These are phyloP conservation scores for Clostera curtula DNA, from an alignment of 2,888 invertebrate genomes.

Conservation along the genomic window DNA sequence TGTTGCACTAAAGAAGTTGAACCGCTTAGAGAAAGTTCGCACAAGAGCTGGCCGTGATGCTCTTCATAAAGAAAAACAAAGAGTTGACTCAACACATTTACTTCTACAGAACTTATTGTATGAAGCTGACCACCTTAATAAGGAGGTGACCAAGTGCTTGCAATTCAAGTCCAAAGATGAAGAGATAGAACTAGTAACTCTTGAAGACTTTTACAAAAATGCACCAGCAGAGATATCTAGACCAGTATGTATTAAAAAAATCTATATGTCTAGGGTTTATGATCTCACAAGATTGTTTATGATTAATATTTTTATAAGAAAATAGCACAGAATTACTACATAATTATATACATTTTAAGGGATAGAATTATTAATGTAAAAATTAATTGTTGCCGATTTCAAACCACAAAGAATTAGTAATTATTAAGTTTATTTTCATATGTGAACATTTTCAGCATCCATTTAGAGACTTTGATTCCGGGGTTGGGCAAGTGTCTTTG, in stretches of 20 bases:
- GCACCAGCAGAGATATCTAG: conserved; percentile 83
- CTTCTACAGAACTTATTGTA: conserved; percentile 95
- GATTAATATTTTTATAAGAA: too few relatives aligned
- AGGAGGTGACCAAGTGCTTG: conserved; percentile 95
- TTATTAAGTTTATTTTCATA: too few relatives aligned
- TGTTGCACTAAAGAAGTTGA: conserved; percentile 90
- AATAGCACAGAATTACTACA: too few relatives aligned
- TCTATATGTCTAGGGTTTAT: too few relatives aligned
- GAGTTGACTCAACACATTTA: conserved; percentile 92
- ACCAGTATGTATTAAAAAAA: conserved; percentile 63
- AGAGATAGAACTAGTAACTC: conserved; percentile 89
- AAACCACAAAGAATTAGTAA: too few relatives aligned
- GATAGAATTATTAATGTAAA: too few relatives aligned
- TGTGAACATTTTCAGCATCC: too few relatives aligned
- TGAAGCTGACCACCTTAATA: conserved; percentile 93
- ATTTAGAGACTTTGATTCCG: too few relatives aligned
- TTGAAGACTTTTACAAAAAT: conserved; percentile 87
- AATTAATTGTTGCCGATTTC: too few relatives aligned
- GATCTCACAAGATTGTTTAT: too few relatives aligned
- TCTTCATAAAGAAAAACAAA: conserved; percentile 87
- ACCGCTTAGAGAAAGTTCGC: conserved; percentile 91
- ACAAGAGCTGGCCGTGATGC: conserved; percentile 88
- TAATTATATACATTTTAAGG: too few relatives aligned
- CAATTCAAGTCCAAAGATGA: conserved; percentile 97
- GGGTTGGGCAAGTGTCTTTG: too few relatives aligned